Base-by-base conservation (phyloP, 2,888 invertebrate genomes). In the Pyrocoelia pectoralis region DNA sequence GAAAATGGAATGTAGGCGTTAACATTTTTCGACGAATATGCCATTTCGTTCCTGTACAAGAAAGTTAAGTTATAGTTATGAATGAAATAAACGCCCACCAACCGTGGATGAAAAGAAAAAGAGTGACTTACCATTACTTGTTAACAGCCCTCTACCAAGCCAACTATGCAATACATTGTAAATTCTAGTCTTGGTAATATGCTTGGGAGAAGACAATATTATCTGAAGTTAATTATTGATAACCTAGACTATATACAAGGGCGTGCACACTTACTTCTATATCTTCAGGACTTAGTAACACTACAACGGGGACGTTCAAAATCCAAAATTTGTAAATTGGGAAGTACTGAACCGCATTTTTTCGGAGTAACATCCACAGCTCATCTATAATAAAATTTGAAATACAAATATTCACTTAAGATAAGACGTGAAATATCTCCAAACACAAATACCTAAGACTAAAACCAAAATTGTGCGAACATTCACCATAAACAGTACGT, bases 1-100 rank as follows among this genome's bases (percentile, higher is more conserved):
- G 79, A 56, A 80, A 82, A 56, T 82, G 82, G 64, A 82, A 82
- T 1, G 81, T 78, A 0, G 81, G 79, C 0, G 82, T 81, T 10
- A 82, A 64, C 55, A 82, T 78, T 70, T 78, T 81, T 14, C 82
- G 68, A 41, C 82, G 72, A 0, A 41, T 43, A 12, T 78, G 79
- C 82, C 82, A 82, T 59, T 82, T 82, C 1, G 18, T 38, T 1
- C 79, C 82, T 24, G 6, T 3, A 3, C 24, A 24, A 24, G 4
- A 3, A 24, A 24, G 6, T 3, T 24, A 24, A 24, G 24, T 24
- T n/a, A n/a, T n/a, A n/a, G n/a, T n/a, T n/a, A n/a, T n/a, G n/a
- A n/a, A n/a, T n/a, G n/a, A n/a, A n/a, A n/a, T n/a, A n/a, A n/a
- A n/a, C n/a, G n/a, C n/a, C n/a, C n/a, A n/a, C n/a, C n/a, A n/a